Conservation (phyloP, 1,140 invertebrate genomes). For the Stegodyphus mimosarum region DNA sequence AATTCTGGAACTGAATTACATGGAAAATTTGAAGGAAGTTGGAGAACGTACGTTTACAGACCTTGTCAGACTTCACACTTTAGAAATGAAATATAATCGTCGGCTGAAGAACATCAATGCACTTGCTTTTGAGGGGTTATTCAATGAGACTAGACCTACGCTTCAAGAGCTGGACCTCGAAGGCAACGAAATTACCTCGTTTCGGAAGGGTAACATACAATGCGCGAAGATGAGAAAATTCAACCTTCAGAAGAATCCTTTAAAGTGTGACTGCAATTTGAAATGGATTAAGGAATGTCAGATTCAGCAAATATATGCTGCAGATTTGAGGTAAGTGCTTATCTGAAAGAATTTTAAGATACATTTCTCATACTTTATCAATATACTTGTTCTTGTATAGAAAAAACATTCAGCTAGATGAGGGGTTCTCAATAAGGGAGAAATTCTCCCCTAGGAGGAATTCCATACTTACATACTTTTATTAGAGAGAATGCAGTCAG, state of each 20-base stretch:
- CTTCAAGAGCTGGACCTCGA: constrained; percentile 53
- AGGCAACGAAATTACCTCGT: constrained; percentile 9
- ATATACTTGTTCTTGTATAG: no score
- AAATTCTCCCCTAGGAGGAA: no score
- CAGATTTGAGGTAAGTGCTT: constrained; percentile 48
- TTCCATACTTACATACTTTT: no score
- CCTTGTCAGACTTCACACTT: constrained; percentile 21
- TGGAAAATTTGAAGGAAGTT: constrained; percentile 50
- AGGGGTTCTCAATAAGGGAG: no score
- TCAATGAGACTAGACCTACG: constrained; percentile 39
- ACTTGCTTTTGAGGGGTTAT: constrained; percentile 54
- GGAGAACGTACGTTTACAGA: constrained; percentile 53
- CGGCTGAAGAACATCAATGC: constrained; percentile 41
- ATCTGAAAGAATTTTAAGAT: background rate
- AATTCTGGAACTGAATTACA: constrained; percentile 52
- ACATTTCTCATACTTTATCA: background rate
- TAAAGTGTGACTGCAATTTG: constrained; percentile 62
- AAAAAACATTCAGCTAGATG: no score
- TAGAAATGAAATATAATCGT: constrained; percentile 53
- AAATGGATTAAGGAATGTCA: constrained; percentile 61
- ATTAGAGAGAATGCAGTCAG: no score
- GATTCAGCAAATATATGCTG: constrained; percentile 15
- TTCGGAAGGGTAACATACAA: constrained; percentile 3
- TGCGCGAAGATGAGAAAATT: constrained; percentile 48
- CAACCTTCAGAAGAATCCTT: constrained; percentile 62